Base-by-base conservation (phyloP, 2,888 invertebrate genomes). In the Cheilosia vernalis region DNA sequence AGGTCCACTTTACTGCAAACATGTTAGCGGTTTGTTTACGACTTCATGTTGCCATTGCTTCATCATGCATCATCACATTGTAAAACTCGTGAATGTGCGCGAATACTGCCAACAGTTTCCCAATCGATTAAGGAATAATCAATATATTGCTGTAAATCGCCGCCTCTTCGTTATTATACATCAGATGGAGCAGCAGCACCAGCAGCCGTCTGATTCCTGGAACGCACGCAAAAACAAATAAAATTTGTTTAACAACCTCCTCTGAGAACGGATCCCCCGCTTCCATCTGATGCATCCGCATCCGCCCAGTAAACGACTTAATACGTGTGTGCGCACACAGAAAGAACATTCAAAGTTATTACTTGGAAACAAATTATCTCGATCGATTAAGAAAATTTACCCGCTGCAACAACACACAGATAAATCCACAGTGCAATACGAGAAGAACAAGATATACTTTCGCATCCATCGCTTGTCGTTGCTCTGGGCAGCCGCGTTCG, bases 351-450 rank as follows among this genome's bases (percentile, higher is more conserved):
- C 74, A 76, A 85, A 76, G 70, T 85, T 85, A 85, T 80, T 85
- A 85, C 84, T 80, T 85, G 84, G 84, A 85, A 85, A 76, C 76
- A 85, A 85, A 85, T 80, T 85, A 85, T 85, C 76, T 80, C 80
- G 80, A 85, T 85, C 80, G 84, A 85, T 85, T 85, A 85, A 80
- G 70, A 80, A 80, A 85, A 85, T 80, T 85, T 58, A 53, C 66
- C 13, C 74, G 51, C 53, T 44, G 49, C 53, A 73, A 33, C 33
- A 37, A 33, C 33, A 37, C 67, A 64, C 47, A 79, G 61, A 74
- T 74, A 69, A 63, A 63, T 56, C 56, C 53, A 42, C 56, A 61
- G 53, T 53, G 42, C 21, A 67, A 40, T 44, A 51, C 60, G 47
- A 30, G 58, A 64, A 49, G 27, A 69, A 51, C 19, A 78, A 84